phyloP scores from a whole-genome alignment of 2,113 vertebrate genomes.

The Eupsittula cactorum region DNA sequence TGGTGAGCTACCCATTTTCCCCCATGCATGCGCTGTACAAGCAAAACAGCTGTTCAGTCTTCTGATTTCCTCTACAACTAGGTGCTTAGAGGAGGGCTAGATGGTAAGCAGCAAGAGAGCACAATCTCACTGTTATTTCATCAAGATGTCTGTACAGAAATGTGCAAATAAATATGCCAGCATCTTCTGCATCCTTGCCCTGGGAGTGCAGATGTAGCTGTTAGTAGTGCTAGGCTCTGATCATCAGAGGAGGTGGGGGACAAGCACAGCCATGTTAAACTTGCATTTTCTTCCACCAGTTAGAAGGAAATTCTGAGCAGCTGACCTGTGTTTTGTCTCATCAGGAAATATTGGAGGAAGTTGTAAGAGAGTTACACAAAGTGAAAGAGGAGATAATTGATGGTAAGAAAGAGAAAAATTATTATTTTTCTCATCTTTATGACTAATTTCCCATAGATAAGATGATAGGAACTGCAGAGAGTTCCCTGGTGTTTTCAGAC shows the following conservation, averaged over 20 bases:
- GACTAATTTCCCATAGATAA: conserved; percentile 52
- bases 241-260: conserved; percentile 11
- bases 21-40: conserved; percentile 54
- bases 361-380: conserved; percentile 96
- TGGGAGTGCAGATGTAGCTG: not conserved
- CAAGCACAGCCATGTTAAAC: conserved; percentile 32
- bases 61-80: conserved; percentile 22
- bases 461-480: conserved; percentile 44
- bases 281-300: conserved; percentile 56
- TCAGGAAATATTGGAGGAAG: conserved; percentile 99
- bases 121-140: not conserved
- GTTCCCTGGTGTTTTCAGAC: conserved; percentile 25
- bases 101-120: not conserved
- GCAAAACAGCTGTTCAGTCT: conserved; percentile 38
- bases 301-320: conserved; percentile 65
- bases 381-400: conserved; percentile 99
- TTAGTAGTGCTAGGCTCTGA: not conserved
- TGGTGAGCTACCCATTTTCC: conserved; percentile 61
- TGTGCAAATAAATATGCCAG: not conserved
- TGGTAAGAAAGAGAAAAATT: conserved; percentile 82
- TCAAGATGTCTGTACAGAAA: not conserved
- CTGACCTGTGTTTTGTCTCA: conserved; percentile 67
- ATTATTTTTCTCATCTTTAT: conserved; percentile 69
- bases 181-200: not conserved
- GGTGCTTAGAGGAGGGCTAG: conserved; percentile 46